A percentile compares a stretch with the other conserved stretches of the same genome.
Conservation (phyloP, 2,113 vertebrate genomes). For the Propithecus coquereli region DNA sequence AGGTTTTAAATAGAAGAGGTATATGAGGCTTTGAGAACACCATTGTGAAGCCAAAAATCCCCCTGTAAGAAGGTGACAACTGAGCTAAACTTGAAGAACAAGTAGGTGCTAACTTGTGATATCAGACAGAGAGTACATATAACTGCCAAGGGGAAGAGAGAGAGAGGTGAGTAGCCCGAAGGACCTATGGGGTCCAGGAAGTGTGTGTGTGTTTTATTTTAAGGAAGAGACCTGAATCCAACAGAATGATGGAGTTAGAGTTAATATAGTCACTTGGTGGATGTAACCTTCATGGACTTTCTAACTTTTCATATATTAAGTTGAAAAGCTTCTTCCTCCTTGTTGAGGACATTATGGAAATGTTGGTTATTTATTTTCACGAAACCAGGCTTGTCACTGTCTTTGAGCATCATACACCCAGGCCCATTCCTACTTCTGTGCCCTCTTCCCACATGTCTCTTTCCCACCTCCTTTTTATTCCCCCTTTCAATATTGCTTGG, state of each 20-base stretch:
- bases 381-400: accelerated
- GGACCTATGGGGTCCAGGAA: neutral
- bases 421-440: too few relatives aligned
- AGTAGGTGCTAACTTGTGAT: neutral
- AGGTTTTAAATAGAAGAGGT: neutral
- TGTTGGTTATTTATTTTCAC: neutral
- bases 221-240: neutral
- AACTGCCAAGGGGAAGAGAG: neutral
- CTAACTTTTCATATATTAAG: neutral
- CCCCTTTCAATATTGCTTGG: too few relatives aligned
- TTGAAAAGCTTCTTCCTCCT: neutral
- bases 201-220: neutral
- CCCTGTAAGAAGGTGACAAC: neutral
- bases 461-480: accelerated
- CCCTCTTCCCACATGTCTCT: neutral
- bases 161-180: neutral
- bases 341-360: neutral
- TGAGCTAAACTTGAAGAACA: neutral
- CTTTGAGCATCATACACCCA: too few relatives aligned
- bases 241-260: neutral
- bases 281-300: neutral
- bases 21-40: neutral
- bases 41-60: neutral
- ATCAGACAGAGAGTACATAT: neutral
- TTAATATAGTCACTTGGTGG: neutral